Conservation (phyloP, 1,140 invertebrate genomes). For the Piezodorus guildinii region DNA sequence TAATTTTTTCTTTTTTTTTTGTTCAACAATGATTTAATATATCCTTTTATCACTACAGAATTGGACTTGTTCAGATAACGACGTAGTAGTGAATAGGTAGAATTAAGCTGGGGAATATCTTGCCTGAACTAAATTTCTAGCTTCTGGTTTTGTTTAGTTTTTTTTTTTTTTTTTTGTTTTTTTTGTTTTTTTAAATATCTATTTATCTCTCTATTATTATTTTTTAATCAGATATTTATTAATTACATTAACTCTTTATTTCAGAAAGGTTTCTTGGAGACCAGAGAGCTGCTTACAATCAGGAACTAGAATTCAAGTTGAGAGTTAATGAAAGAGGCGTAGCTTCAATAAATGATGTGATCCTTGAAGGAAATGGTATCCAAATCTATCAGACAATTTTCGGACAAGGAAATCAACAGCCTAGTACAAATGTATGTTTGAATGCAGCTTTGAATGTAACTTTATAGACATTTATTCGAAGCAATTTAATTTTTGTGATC, state of each 20-base stretch:
- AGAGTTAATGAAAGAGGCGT: constrained; percentile 62
- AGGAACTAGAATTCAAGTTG: constrained; percentile 81
- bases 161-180: too few relatives aligned
- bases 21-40: too few relatives aligned
- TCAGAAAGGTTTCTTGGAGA: constrained; percentile 79
- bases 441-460: too few relatives aligned
- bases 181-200: too few relatives aligned
- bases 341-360: constrained; percentile 68
- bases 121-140: too few relatives aligned
- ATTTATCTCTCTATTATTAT: neutral
- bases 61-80: too few relatives aligned
- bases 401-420: constrained; percentile 76
- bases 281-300: constrained; percentile 88
- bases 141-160: too few relatives aligned
- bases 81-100: too few relatives aligned
- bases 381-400: constrained; percentile 80
- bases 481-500: too few relatives aligned
- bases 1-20: too few relatives aligned
- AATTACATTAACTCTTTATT: constrained; percentile 25
- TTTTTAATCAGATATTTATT: constrained; percentile 25
- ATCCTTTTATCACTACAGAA: too few relatives aligned
- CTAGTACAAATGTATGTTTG: constrained; percentile 46
- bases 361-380: constrained; percentile 71
- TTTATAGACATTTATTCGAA: neutral
- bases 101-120: too few relatives aligned